Conservation (phyloP, 2,797 vertebrate species). For the Octomys mimax region DNA sequence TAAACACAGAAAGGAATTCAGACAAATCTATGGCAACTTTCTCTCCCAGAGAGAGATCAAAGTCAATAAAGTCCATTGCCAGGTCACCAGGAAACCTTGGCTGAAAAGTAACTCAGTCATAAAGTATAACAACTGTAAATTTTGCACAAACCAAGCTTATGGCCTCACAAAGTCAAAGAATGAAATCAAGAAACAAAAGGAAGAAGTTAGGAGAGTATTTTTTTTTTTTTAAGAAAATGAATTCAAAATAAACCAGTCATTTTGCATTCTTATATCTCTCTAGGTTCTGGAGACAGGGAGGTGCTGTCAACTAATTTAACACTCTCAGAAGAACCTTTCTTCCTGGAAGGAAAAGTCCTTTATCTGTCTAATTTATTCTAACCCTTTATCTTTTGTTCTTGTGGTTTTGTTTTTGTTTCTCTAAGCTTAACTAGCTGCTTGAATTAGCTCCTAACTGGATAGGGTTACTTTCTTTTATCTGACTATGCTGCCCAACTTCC, state of each 20-base stretch:
- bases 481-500: not conserved
- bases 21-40: not conserved
- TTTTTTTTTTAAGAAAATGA: not conserved
- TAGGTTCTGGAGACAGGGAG: not conserved
- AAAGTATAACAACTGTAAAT: not conserved
- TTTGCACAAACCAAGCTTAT: not conserved
- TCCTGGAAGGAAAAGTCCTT: not conserved
- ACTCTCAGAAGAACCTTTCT: not conserved
- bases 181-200: not conserved
- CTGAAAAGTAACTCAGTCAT: not conserved
- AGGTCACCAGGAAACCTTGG: not conserved
- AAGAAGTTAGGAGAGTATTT: not conserved
- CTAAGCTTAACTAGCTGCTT: not conserved
- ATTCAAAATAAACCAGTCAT: not conserved
- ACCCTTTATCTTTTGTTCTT: not conserved
- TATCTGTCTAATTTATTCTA: not conserved
- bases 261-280: not conserved
- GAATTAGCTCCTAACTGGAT: not conserved
- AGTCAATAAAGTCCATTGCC: not conserved
- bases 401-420: not conserved
- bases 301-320: not conserved
- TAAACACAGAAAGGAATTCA: constrained; percentile 32
- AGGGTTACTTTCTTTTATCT: not conserved
- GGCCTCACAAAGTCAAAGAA: not conserved
- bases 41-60: constrained; percentile 36